phyloP scores from a whole-genome alignment of 2,888 invertebrate species.

The Hipparchia semele region DNA sequence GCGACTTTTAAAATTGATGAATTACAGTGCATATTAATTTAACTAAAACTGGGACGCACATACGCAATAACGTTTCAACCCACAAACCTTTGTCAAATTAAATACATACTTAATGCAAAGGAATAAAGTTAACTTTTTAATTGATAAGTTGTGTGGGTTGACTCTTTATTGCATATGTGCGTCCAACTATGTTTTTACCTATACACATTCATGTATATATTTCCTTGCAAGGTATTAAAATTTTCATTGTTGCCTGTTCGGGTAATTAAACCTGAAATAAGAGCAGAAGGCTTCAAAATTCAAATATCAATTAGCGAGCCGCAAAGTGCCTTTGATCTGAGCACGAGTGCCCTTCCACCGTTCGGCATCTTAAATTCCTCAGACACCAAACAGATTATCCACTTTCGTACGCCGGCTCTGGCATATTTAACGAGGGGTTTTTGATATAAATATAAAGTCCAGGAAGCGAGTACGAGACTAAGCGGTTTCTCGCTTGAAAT shows the following conservation, averaged over 20 bases:
- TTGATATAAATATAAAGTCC: slow-evolving; percentile 57
- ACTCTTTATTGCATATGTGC: too few relatives aligned
- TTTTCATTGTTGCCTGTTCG: slow-evolving; percentile 27
- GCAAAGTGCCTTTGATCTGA: slow-evolving; percentile 70
- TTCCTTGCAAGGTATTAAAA: slow-evolving; percentile 18
- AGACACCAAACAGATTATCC: slow-evolving; percentile 75
- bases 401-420: slow-evolving; percentile 71
- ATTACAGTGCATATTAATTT: too few relatives aligned
- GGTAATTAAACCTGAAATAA: slow-evolving; percentile 42
- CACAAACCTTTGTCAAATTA: too few relatives aligned
- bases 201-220: too few relatives aligned
- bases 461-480: slow-evolving; percentile 39
- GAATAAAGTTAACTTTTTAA: too few relatives aligned
- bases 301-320: slow-evolving; percentile 72
- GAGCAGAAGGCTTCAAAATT: slow-evolving; percentile 54
- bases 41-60: too few relatives aligned
- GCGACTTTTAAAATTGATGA: too few relatives aligned
- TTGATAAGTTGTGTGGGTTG: too few relatives aligned
- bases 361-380: slow-evolving; percentile 68
- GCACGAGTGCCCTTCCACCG: slow-evolving; percentile 61
- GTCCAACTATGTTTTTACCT: too few relatives aligned
- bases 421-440: slow-evolving; percentile 73
- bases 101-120: too few relatives aligned
- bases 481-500: background rate
- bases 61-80: too few relatives aligned